A percentile compares a stretch with the other conserved stretches of the same genome.
Conservation (phyloP, 2,113 vertebrate species). For the Myiopsitta monachus region DNA sequence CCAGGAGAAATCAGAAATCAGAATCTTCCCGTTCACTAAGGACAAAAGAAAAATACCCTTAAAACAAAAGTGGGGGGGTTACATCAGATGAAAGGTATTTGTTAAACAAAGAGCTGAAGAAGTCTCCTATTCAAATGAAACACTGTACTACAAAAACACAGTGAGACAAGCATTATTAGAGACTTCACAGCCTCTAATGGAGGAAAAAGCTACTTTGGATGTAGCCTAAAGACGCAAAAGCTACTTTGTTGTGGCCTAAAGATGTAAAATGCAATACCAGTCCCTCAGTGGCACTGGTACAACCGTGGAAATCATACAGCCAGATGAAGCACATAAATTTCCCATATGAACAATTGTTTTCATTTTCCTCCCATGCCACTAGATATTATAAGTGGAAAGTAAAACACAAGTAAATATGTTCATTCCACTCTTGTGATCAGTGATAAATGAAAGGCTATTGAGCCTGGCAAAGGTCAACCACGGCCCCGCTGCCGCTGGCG, state of each 20-base stretch:
- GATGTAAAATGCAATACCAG: slow-evolving; percentile 82
- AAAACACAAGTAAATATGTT: slow-evolving; percentile 82
- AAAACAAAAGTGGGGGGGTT: not conserved
- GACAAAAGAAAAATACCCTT: not conserved
- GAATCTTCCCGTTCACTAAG: not conserved
- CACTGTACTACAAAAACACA: slow-evolving; percentile 18
- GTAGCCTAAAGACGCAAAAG: slow-evolving; percentile 79
- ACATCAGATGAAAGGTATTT: not conserved
- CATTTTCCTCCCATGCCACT: slow-evolving; percentile 82
- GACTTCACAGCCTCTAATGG: slow-evolving; percentile 62
- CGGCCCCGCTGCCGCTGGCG: not conserved
- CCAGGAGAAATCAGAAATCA: not conserved
- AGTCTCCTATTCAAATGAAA: slow-evolving; percentile 45
- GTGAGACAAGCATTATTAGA: slow-evolving; percentile 23
- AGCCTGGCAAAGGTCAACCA: slow-evolving; percentile 73
- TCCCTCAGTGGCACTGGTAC: slow-evolving; percentile 85
- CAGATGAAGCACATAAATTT: slow-evolving; percentile 97
- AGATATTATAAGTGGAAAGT: slow-evolving; percentile 80
- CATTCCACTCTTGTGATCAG: slow-evolving; percentile 74
- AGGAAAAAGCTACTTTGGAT: slow-evolving; percentile 82
- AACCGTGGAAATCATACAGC: slow-evolving; percentile 83
- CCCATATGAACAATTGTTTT: slow-evolving; percentile 87
- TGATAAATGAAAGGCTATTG: slow-evolving; percentile 79
- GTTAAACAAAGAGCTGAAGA: slow-evolving; percentile 25
- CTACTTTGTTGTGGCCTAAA: slow-evolving; percentile 40